phyloP scores from a whole-genome alignment of 2,797 vertebrate species.

The Smutsia temminckii region DNA sequence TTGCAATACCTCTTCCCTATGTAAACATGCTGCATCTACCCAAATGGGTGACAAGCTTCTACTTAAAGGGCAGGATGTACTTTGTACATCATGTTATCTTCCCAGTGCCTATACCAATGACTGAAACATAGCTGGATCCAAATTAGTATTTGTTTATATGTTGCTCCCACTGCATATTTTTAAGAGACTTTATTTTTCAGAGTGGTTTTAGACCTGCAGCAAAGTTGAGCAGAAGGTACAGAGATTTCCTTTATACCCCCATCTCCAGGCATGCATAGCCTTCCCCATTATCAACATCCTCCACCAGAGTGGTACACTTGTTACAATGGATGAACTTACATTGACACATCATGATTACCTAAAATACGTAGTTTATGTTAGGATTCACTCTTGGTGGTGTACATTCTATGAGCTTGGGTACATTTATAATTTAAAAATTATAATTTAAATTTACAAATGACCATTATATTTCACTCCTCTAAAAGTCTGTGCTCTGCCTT shows the following conservation, averaged over 20 bases:
- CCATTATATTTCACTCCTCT: neutral
- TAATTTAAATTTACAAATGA: neutral
- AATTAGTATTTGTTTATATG: neutral
- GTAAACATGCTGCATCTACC: neutral
- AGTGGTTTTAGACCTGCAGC: neutral
- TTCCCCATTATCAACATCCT: neutral
- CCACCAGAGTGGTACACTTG: neutral
- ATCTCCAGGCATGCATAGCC: rapidly evolving
- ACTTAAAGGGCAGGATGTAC: neutral
- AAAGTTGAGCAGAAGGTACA: neutral
- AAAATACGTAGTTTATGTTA: neutral
- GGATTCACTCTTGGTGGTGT: neutral
- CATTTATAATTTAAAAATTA: neutral
- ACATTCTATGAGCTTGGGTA: neutral
- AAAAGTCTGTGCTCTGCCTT: neutral
- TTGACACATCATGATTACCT: neutral
- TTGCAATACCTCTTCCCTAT: neutral
- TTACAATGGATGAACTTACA: neutral
- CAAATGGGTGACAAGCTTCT: neutral
- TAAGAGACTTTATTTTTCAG: neutral
- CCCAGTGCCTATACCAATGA: neutral
- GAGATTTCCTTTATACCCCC: neutral
- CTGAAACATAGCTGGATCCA: neutral
- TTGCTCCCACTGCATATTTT: neutral
- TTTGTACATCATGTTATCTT: neutral